Evolutionary conservation across 2,888 invertebrate species (phyloP), one percentile per base, ranked within the genome.

Genomic region (Byasa hedistus): DNA sequence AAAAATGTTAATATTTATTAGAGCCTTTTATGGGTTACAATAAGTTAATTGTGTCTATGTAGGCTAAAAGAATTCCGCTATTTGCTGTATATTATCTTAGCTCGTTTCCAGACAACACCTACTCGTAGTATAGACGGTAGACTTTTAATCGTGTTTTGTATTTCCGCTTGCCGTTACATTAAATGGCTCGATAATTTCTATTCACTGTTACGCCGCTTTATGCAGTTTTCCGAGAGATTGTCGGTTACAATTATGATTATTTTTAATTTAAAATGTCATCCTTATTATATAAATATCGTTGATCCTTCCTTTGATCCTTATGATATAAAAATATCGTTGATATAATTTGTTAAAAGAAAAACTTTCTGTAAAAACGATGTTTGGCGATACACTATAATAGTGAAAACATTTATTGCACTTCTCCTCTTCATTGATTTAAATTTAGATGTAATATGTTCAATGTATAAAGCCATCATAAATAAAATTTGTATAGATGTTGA

Each of bases 1-100:
- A 56, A 62, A 62, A 59, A 59, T 27, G 3, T 27, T 27, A 39
- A 58, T 23, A 32, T 23, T 32, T 58, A 65, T 55, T 39, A 48
- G 5, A 48, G n/a, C 60, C 65, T 22, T 27, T 60, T 56, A 65
- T 27, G 65, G 60, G 32, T 56, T 60, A 32, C 56, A 60, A 65
- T 65, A 60, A 54, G 54, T 39, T 65, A 60, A 60, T 60, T 60
- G 59, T 27, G 27, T 39, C 52, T 65, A 65, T 60, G 44, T 65
- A 60, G 32, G 60, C 51, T 55, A 56, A 65, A 65, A 65, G 60
- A 65, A 60, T 65, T 59, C 60, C 65, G 21, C 65, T 48, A 60
- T 39, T 65, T 64, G 36, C 57, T 51, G 52, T 36, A 54, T 24
- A 12, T 24, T 27, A 63, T 57, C 17, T 48, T 48, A 57, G 56